Percentiles rank a stretch among this genome's conserved stretches.
Evolutionary conservation across 2,113 vertebrate species (phyloP).

Genomic region (Zosterops japonicus): DNA sequence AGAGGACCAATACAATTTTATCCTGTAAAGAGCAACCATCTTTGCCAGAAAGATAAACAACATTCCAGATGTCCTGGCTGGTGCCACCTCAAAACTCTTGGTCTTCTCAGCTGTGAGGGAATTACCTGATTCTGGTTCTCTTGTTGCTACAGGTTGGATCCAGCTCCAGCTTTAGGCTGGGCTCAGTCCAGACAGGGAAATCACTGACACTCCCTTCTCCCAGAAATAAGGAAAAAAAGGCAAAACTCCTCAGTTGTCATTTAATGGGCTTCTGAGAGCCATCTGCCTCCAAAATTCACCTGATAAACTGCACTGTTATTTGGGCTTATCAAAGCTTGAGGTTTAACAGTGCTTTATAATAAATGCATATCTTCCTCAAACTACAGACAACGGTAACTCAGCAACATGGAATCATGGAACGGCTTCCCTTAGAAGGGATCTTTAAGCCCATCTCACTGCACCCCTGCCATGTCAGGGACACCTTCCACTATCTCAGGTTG

Average conservation of each 20-base stretch:
- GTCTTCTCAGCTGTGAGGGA: accelerated
- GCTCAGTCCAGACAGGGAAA: background rate
- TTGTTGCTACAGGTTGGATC: background rate
- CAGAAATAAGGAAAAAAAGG: background rate
- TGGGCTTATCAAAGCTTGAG: background rate
- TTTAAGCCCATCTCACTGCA: accelerated
- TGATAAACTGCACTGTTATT: background rate
- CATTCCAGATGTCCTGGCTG: background rate
- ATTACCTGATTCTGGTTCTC: background rate
- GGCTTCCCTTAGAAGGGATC: background rate
- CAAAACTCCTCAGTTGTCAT: background rate
- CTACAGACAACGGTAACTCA: background rate
- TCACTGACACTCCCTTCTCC: background rate
- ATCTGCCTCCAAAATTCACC: background rate
- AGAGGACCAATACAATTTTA: background rate
- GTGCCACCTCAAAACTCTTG: background rate
- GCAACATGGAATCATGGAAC: background rate
- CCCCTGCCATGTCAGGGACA: background rate
- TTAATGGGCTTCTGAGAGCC: background rate
- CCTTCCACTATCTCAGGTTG: background rate
- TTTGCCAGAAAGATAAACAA: background rate
- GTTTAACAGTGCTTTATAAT: background rate
- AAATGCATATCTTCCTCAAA: background rate
- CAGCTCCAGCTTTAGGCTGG: background rate
- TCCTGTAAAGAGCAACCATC: background rate